phyloP scores from a whole-genome alignment of 2,888 invertebrate genomes.

The Hemicrepidius hirtus region DNA sequence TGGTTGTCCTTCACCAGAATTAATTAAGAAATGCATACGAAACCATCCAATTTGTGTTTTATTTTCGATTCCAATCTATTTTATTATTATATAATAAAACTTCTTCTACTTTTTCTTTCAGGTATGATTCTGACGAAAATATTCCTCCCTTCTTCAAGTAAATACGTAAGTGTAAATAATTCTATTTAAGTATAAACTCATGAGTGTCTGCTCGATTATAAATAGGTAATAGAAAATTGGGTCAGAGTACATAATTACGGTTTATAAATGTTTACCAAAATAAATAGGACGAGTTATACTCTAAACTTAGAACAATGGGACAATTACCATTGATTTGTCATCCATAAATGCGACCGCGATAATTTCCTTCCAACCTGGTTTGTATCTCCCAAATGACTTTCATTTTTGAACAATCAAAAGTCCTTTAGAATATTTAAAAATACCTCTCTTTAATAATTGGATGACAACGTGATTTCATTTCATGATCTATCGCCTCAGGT shows the following conservation, averaged over 20 bases:
- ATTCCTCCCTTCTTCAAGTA: no score
- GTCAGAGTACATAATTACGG: background rate
- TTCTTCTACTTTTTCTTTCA: no score
- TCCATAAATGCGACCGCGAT: conserved; percentile 13
- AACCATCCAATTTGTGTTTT: no score
- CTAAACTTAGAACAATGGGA: conserved; percentile 34
- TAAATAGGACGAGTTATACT: conserved; percentile 21
- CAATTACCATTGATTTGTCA: conserved; percentile 33
- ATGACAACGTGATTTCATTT: no score
- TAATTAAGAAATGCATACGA: background rate
- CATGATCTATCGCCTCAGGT: no score
- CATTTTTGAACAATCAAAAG: no score
- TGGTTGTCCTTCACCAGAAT: background rate
- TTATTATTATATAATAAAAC: no score
- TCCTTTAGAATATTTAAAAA: no score
- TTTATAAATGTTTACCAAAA: background rate
- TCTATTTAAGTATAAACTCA: background rate
- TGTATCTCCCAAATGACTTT: no score
- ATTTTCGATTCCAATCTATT: no score
- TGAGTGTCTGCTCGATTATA: background rate
- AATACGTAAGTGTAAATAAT: background rate
- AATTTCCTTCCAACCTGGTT: background rate
- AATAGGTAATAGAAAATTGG: background rate
- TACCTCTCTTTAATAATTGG: no score
- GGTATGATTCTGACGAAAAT: no score